Base-by-base conservation (phyloP, 1,140 invertebrate genomes). In the Zaprionus lachaisei region DNA sequence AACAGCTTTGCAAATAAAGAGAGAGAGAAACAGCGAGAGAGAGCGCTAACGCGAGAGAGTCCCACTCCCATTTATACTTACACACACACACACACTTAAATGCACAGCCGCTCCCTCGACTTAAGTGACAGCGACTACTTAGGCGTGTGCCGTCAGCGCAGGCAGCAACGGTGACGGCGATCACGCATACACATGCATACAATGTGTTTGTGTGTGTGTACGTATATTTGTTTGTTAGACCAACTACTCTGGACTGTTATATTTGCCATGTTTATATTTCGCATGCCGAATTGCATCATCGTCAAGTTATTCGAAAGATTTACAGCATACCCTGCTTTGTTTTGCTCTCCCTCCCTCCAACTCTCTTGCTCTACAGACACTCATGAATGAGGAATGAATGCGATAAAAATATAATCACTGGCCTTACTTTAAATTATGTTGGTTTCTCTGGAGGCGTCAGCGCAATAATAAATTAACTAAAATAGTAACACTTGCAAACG, bases 41-140 rank as follows among this genome's bases (percentile, higher is more conserved):
- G 55, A 58, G 38, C 6, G 41, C 34, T 11, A 22, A 14, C 20
- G 20, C 47, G 47, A 51, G 47, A 51, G 47, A 51, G 22, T 11
- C 47, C 47, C 20, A 51, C 55, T 67, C 55, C 15, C 20, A 47
- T 31, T n/a, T 56, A 31, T 34, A 68, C 28, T 68, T 34, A 69
- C 47, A 54, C 73, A 31, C 20, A 68, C 38, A 72, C 38, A 66
- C 55, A 54, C 64, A 20, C 20, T 20, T 20, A 20, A 20, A 55
- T 17, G 3, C 34, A 78, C 61, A 89, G 76, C 81, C 85, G 85
- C 85, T 89, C 85, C 85, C 85, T 81, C 76, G 79, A 74, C 81
- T 89, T 80, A 77, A 89, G 73, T 84, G 79, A 89, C 84, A 90
- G 81, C 70, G 70, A 87, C 84, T 79, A 83, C 74, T 90, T 74